Percentiles rank a stretch among this genome's conserved stretches.
phyloP scores from a whole-genome alignment of 1,140 invertebrate genomes.

The Calycopis cecrops region DNA sequence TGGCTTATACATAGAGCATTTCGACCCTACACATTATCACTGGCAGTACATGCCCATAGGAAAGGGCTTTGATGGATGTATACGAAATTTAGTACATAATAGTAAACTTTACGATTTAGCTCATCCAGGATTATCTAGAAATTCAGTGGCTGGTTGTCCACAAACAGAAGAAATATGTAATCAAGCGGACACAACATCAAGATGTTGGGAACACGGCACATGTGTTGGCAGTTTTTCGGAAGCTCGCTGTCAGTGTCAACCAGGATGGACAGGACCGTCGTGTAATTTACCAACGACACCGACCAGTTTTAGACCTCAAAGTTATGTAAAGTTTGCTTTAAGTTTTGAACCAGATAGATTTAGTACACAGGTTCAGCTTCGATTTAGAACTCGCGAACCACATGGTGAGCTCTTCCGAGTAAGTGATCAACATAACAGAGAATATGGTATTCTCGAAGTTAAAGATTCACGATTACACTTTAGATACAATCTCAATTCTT shows the following conservation, averaged over 20 bases:
- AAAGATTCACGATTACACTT: slow-evolving; percentile 93
- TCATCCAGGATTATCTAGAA: slow-evolving; percentile 88
- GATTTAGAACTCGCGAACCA: slow-evolving; percentile 94
- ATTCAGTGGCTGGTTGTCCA: slow-evolving; percentile 91
- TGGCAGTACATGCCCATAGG: slow-evolving; percentile 91
- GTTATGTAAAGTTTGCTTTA: slow-evolving; percentile 96
- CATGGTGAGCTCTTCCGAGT: slow-evolving; percentile 94
- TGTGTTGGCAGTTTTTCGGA: slow-evolving; percentile 94
- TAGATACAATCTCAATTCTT: slow-evolving; percentile 94
- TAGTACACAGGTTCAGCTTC: slow-evolving; percentile 92
- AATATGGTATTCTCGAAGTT: slow-evolving; percentile 96
- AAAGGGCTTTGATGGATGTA: slow-evolving; percentile 95
- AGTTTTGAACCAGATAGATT: slow-evolving; percentile 95
- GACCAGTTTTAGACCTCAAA: slow-evolving; percentile 92
- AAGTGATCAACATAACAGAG: slow-evolving; percentile 94
- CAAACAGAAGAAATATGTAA: slow-evolving; percentile 93
- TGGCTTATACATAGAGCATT: slow-evolving; percentile 90
- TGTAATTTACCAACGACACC: slow-evolving; percentile 91
- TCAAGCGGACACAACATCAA: slow-evolving; percentile 85
- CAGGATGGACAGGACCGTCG: slow-evolving; percentile 91
- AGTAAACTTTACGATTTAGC: slow-evolving; percentile 96
- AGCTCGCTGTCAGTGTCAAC: slow-evolving; percentile 92
- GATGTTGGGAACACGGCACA: slow-evolving; percentile 93
- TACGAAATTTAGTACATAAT: slow-evolving; percentile 96
- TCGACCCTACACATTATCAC: slow-evolving; percentile 89